Evolutionary conservation across 2,888 invertebrate species (phyloP).

Genomic region (Tortrix viridana): DNA sequence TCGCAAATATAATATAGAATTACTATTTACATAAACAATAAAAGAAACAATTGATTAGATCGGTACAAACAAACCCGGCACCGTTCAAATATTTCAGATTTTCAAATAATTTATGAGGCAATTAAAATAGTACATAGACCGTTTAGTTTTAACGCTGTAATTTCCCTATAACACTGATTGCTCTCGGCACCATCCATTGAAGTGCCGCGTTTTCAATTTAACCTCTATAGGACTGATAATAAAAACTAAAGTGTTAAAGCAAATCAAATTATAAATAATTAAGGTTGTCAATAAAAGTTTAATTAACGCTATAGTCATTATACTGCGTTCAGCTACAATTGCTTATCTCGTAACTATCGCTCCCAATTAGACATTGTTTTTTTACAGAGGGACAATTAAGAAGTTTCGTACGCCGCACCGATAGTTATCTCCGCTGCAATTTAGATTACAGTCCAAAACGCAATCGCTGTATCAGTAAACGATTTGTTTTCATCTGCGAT

Average conservation of each 20-base stretch:
- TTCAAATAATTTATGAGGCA: too few species aligned
- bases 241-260: conserved; percentile 2
- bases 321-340: conserved; percentile 3
- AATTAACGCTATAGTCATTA: conserved; percentile 12
- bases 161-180: not conserved
- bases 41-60: too few species aligned
- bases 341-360: conserved; percentile 13
- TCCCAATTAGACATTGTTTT: conserved; percentile 31
- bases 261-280: conserved; percentile 2
- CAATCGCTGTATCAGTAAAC: conserved; percentile 28
- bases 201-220: not conserved
- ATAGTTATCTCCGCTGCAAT: conserved; percentile 38
- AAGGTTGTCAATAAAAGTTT: conserved; percentile 7
- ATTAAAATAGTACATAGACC: too few species aligned
- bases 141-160: not conserved
- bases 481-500: conserved; percentile 26
- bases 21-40: too few species aligned
- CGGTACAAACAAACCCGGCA: too few species aligned
- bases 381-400: conserved; percentile 39
- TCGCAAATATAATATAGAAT: too few species aligned
- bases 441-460: conserved; percentile 38
- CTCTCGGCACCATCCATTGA: not conserved
- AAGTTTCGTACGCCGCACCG: conserved; percentile 33
- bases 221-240: not conserved
- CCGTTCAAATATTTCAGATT: too few species aligned